phyloP scores from a whole-genome alignment of 2,888 invertebrate species.

The Stenodema calcarata region DNA sequence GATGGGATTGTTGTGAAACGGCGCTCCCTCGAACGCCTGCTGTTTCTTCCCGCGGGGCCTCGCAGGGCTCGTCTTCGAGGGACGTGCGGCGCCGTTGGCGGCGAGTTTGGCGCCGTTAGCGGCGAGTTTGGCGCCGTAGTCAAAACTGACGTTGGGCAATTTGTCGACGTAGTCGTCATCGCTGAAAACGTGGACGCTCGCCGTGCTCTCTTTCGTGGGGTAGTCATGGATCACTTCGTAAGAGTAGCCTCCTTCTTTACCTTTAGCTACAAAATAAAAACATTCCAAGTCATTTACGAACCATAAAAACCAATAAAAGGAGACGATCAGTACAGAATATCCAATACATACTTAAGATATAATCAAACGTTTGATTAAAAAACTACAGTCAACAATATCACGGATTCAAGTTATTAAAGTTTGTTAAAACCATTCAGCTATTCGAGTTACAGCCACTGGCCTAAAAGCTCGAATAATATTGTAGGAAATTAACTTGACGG shows the following conservation, averaged over 20 bases:
- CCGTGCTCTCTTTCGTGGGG: background rate
- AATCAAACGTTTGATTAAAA: no score
- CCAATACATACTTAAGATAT: no score
- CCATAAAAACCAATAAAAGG: no score
- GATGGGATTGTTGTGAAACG: background rate
- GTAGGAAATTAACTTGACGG: no score
- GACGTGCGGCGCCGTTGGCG: background rate
- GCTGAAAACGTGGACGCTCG: slow-evolving; percentile 6
- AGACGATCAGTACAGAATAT: no score
- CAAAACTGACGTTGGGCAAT: background rate
- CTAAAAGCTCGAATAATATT: no score
- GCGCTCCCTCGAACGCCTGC: background rate
- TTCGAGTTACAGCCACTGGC: no score
- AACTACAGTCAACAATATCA: no score
- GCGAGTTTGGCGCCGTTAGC: background rate
- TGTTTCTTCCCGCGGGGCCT: background rate
- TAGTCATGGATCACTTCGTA: slow-evolving; percentile 44
- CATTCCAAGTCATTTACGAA: no score
- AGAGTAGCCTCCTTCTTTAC: slow-evolving; percentile 29
- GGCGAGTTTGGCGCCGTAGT: background rate
- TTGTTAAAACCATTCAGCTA: no score
- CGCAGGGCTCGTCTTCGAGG: background rate
- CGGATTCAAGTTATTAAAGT: no score
- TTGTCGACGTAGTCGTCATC: slow-evolving; percentile 3
- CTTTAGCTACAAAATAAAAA: slow-evolving; percentile 11